These are phyloP conservation scores for Pantherophis guttatus DNA, from an alignment of 2,113 vertebrate genomes.

Conservation along the genomic window DNA sequence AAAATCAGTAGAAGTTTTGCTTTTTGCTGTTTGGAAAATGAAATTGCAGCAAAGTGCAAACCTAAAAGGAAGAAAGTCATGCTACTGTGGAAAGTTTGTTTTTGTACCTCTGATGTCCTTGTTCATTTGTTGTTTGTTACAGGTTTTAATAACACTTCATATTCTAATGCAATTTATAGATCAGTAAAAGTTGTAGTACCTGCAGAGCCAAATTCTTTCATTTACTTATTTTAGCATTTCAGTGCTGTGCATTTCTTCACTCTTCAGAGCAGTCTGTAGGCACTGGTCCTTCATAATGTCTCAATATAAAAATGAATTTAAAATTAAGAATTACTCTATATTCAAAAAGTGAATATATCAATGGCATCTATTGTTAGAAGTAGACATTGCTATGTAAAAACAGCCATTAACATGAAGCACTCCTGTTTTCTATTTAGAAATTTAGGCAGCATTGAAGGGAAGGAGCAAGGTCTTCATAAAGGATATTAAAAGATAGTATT, in stretches of 20 bases:
- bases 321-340: not conserved
- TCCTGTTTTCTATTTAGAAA: not conserved
- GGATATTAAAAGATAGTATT: not conserved
- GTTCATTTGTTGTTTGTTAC: not conserved
- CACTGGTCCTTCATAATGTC: not conserved
- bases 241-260: not conserved
- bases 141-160: not conserved
- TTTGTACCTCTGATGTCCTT: not conserved
- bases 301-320: not conserved
- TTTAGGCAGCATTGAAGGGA: not conserved
- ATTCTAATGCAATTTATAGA: not conserved
- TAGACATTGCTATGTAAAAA: not conserved
- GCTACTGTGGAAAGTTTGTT: not conserved
- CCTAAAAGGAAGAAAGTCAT: not conserved
- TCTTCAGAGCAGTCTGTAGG: not conserved
- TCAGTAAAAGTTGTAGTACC: not conserved
- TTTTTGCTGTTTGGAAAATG: not conserved
- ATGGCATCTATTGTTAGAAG: not conserved
- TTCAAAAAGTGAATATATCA: not conserved
- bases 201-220: not conserved
- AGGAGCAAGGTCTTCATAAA: not conserved
- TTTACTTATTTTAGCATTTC: not conserved
- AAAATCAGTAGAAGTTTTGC: not conserved
- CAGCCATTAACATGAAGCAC: not conserved
- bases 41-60: not conserved